These are phyloP conservation scores for Drosophila ficusphila DNA, from an alignment of 1,140 invertebrate species.

Conservation along the genomic window DNA sequence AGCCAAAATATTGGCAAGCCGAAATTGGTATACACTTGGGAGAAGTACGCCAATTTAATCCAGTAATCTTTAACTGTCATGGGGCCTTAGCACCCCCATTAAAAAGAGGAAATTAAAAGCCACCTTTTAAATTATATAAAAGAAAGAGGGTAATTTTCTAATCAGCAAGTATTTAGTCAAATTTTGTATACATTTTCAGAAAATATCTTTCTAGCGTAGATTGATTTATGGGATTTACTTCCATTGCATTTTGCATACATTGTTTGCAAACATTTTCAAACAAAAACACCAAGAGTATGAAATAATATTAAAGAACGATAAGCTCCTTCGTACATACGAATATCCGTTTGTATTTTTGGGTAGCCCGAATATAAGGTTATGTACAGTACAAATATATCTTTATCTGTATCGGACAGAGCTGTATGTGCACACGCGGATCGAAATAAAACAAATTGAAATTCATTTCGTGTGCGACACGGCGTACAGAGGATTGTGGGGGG, in stretches of 20 bases:
- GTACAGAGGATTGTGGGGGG: background rate
- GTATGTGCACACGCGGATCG: conserved; percentile 26
- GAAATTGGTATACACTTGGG: conserved; percentile 7
- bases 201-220: too few species aligned
- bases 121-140: too few species aligned
- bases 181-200: too few species aligned
- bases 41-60: background rate
- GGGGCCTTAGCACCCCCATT: too few species aligned
- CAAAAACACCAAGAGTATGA: conserved; percentile 1
- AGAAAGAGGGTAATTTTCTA: too few species aligned
- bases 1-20: background rate
- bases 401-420: conserved; percentile 25
- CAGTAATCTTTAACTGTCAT: background rate
- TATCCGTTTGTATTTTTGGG: conserved; percentile 3
- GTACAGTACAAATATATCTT: conserved; percentile 33
- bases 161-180: too few species aligned
- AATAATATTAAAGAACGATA: conserved; percentile 12
- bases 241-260: too few species aligned
- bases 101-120: background rate
- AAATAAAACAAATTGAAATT: conserved; percentile 67
- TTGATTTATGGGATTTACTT: too few species aligned
- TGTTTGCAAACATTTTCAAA: too few species aligned
- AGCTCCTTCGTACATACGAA: background rate
- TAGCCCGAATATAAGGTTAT: conserved; percentile 28
- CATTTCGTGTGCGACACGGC: conserved; percentile 54